Conservation (phyloP, 2,888 invertebrate genomes). For the Pammene aurita region DNA sequence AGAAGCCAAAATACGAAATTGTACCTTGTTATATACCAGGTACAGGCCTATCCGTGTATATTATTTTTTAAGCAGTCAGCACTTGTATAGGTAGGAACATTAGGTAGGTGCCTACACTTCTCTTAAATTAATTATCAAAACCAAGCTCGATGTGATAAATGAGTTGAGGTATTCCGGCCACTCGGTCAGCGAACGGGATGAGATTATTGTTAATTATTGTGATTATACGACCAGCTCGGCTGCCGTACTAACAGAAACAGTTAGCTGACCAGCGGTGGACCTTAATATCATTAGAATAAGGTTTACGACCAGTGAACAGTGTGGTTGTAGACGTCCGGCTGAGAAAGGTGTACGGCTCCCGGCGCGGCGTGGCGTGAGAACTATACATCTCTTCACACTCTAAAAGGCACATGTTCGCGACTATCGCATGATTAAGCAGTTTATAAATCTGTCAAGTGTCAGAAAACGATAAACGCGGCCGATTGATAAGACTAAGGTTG, state of each 20-base stretch:
- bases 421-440: background rate
- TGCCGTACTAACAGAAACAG: background rate
- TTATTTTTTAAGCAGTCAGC: too few relatives aligned
- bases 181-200: conserved; percentile 15
- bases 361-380: conserved; percentile 1
- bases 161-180: conserved; percentile 11
- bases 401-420: background rate
- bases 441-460: background rate
- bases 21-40: too few relatives aligned
- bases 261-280: background rate
- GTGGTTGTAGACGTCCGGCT: background rate
- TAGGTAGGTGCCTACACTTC: too few relatives aligned
- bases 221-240: background rate
- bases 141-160: background rate
- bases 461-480: background rate
- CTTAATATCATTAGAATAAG: background rate
- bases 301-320: background rate
- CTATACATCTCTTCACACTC: background rate
- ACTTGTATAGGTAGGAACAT: too few relatives aligned
- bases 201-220: conserved; percentile 23
- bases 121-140: background rate
- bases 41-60: too few relatives aligned
- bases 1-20: too few relatives aligned
- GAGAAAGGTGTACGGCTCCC: background rate
- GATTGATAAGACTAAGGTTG: too few relatives aligned